Evolutionary conservation across 2,797 vertebrate species (phyloP), one percentile per base, ranked within the genome.

Genomic region (Oophaga sylvatica): DNA sequence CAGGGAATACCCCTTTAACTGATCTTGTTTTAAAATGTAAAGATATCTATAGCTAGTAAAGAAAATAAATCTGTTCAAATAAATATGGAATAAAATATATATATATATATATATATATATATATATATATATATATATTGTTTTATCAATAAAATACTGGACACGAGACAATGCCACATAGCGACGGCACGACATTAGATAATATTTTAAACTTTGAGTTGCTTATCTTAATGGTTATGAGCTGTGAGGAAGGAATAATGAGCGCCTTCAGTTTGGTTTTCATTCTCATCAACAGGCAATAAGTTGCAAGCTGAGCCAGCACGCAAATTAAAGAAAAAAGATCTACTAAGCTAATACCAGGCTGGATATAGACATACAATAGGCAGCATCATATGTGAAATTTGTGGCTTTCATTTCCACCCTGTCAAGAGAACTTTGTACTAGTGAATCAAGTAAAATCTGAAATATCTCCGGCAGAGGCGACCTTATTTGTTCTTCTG

Each of bases 281-380:
- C 12, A 8, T 35, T 48, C 53, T 70, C 9, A 0, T 0, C n/a
- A 82, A 29, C 81, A 83, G 84, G 86, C 90, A 86, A 83, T 29
- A 90, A 89, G 56, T 19, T 12, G 63, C 71, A 87, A 31, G 57
- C 1, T 22, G 60, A 70, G 85, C 80, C 89, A 90, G 59, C 77
- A 88, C 89, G 86, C 78, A 87, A 63, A 90, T 35, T 57, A 81
- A 86, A 90, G 79, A 91, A 90, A 41, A 83, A 88, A 81, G 89
- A 89, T 77, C 81, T 85, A 75, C 83, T 1, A 7, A 83, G 0
- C 70, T 88, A 90, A 78, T 12, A 87, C 81, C 60, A 71, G 63
- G 80, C 85, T 80, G 53, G 16, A 48, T 70, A 45, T 63, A n/a
- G 87, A 57, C 73, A 57, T 59, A 67, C 89, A 90, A 65, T n/a